Conservation (phyloP, 2,113 vertebrate genomes). For the Rhinoptilus africanus region DNA sequence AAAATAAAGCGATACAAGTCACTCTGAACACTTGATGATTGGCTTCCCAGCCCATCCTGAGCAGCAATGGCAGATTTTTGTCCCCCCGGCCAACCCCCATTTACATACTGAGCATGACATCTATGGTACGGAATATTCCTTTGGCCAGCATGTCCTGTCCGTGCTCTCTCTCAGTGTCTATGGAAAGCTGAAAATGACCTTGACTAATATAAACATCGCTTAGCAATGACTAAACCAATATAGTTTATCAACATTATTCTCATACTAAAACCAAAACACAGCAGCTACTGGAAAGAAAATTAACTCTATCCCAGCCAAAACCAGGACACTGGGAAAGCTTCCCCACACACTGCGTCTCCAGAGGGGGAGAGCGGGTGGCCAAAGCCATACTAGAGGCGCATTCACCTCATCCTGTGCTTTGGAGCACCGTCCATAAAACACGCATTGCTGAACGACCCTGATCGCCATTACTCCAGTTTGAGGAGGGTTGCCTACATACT, state of each 20-base stretch:
- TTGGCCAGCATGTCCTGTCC: neutral
- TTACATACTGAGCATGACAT: neutral
- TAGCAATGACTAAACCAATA: neutral
- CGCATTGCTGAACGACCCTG: rapidly evolving
- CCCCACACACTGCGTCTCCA: too few relatives aligned
- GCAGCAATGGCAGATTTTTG: neutral
- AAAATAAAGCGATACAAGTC: neutral
- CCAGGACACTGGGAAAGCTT: neutral
- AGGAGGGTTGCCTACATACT: rapidly evolving
- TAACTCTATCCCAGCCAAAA: neutral
- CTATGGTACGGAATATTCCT: neutral
- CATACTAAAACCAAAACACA: neutral
- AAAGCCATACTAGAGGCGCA: too few relatives aligned
- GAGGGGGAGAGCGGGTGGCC: rapidly evolving
- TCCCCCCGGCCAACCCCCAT: neutral
- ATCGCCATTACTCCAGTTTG: rapidly evolving
- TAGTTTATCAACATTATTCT: neutral
- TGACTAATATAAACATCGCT: neutral
- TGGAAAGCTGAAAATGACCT: neutral
- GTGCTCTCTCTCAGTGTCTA: neutral
- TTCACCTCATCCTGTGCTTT: too few relatives aligned
- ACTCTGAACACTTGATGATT: neutral
- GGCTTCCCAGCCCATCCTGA: neutral
- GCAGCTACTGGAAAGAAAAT: neutral
- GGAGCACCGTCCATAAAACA: rapidly evolving